These are phyloP conservation scores for Lagopus leucura DNA, from an alignment of 2,113 vertebrate genomes.

Conservation along the genomic window DNA sequence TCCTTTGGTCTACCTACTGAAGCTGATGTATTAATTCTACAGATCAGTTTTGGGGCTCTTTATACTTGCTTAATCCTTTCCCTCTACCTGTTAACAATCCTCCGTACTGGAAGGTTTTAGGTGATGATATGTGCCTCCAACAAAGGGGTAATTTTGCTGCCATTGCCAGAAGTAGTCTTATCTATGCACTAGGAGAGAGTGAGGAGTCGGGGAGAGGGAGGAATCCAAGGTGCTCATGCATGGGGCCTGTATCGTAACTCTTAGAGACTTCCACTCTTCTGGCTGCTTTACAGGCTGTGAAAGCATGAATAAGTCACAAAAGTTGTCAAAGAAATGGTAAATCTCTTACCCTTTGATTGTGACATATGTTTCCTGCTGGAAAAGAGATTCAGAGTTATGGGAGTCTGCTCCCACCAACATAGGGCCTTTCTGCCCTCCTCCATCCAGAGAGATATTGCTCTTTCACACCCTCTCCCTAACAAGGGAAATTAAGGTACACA, in stretches of 20 bases:
- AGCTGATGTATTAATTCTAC: neutral
- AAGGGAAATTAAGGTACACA: neutral
- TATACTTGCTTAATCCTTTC: neutral
- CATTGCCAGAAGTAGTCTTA: fast-evolving
- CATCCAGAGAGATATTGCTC: neutral
- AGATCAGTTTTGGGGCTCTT: neutral
- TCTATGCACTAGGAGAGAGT: neutral
- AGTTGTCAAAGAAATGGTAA: neutral
- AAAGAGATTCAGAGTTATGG: neutral
- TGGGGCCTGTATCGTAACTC: fast-evolving
- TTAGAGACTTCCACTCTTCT: neutral
- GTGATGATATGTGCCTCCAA: fast-evolving
- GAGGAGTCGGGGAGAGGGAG: neutral
- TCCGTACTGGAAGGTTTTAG: neutral
- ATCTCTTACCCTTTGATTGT: neutral
- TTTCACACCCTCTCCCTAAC: neutral
- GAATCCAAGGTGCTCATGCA: neutral
- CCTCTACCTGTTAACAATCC: neutral
- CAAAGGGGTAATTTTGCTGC: neutral
- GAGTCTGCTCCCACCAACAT: fast-evolving
- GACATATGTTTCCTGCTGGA: fast-evolving
- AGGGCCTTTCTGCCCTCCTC: neutral
- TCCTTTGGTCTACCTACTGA: neutral
- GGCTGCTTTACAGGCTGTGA: neutral
- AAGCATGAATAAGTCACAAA: neutral